These are phyloP conservation scores for Megaptera novaeangliae DNA, from an alignment of 2,113 vertebrate species.

Conservation along the genomic window DNA sequence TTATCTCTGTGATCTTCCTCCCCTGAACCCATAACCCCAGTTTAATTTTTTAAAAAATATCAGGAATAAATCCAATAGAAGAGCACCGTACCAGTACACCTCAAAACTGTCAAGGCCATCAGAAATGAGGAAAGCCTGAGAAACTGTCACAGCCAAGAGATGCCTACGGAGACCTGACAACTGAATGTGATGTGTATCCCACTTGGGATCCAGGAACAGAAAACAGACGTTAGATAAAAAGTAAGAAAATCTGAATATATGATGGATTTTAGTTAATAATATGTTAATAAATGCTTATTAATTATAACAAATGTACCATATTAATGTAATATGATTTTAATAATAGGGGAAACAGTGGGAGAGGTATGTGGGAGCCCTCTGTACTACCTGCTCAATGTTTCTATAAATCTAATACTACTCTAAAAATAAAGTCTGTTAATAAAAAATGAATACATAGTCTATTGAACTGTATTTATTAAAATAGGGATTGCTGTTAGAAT, in stretches of 20 bases:
- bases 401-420: background rate
- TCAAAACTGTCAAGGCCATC: background rate
- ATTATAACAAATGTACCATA: background rate
- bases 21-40: accelerated
- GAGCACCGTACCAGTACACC: background rate
- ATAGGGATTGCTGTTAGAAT: background rate
- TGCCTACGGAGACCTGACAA: no score
- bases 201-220: background rate
- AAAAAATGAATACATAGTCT: background rate
- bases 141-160: background rate
- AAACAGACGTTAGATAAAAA: background rate
- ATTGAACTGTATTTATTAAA: background rate
- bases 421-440: background rate
- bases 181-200: background rate
- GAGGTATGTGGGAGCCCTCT: background rate
- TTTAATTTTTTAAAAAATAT: background rate
- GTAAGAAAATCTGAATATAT: background rate
- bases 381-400: background rate
- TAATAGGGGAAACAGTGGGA: background rate
- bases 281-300: background rate
- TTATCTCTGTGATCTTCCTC: background rate
- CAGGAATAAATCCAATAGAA: background rate
- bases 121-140: background rate
- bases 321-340: background rate
- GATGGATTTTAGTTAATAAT: background rate